Base-by-base conservation (phyloP, 2,797 vertebrate species). In the Amblyopsis hoosieri region DNA sequence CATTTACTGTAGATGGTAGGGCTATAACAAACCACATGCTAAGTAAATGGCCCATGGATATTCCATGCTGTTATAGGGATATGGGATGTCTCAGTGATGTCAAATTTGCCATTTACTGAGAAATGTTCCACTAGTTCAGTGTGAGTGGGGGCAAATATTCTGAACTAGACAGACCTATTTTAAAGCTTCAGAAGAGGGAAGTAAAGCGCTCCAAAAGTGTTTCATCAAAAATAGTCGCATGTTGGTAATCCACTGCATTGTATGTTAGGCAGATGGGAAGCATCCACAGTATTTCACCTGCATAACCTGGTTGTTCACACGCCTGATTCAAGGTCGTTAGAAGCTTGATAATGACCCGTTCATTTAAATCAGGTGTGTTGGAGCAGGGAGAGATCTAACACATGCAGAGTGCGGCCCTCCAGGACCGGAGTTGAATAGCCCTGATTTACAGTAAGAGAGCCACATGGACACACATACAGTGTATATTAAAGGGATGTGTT, bases 401-500 rank as follows among this genome's bases (percentile, higher is more conserved):
- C 23, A 23, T 23, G 23, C 23, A 23, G 23, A 23, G 23, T 23
- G 23, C 3, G 23, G 23, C 23, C 23, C 23, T 23, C 23, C 23
- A 23, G 23, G 23, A 23, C 23, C 23, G 3, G 23, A 23, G 23
- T 23, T 23, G 23, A 23, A 23, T 23, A 23, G 3, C 23, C 23
- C 23, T 23, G 23, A 23, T 23, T 23, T 23, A 23, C 23, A 23
- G 23, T 79, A 63, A 86, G 87, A 81, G 78, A 78, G 80, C 83
- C 71, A 50, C 12, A 15, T 68, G 79, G 77, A 73, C 69, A 79
- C 65, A 83, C 23, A 23, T 23, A 23, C 23, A 23, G 23, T 23
- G 23, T 91, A 90, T 90, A 91, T 92, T 86, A 90, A 71, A 82
- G 68, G 71, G 64, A 83, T 74, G 79, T 87, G 82, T 76, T 84